These are phyloP conservation scores for Lithosia quadra DNA, from an alignment of 2,888 invertebrate species.

Conservation along the genomic window DNA sequence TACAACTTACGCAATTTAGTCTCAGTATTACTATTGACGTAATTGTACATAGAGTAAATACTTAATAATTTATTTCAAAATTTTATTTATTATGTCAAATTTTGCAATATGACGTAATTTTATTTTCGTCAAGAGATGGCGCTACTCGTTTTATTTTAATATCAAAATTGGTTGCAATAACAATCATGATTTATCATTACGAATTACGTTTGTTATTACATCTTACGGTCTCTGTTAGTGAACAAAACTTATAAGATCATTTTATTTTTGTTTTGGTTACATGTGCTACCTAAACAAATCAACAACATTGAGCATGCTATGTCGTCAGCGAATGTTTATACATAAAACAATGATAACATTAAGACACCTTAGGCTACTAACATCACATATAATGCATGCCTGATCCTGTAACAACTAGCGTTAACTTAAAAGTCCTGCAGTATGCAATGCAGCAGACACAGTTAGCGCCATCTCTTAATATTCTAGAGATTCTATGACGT, in stretches of 20 bases:
- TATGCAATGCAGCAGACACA: constrained; percentile 10
- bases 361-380: not conserved
- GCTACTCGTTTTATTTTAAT: constrained; percentile 23
- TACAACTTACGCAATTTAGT: not conserved
- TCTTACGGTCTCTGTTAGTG: not conserved
- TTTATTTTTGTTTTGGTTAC: not conserved
- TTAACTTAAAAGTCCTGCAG: not conserved
- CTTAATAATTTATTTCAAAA: not conserved
- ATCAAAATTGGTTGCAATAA: not conserved
- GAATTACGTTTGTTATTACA: not conserved
- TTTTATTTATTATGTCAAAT: not conserved
- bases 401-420: not conserved
- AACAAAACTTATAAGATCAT: constrained; percentile 1
- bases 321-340: not conserved
- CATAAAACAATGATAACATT: not conserved
- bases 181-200: not conserved
- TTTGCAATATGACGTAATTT: not conserved
- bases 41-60: not conserved
- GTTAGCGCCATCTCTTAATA: constrained; percentile 39
- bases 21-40: not conserved
- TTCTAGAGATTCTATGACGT: not conserved
- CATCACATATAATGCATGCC: not conserved
- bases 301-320: not conserved
- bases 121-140: constrained; percentile 39
- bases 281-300: not conserved